Percentiles rank a stretch among this genome's conserved stretches.
phyloP scores from a whole-genome alignment of 2,888 invertebrate species.

The Conchocele bisecta region DNA sequence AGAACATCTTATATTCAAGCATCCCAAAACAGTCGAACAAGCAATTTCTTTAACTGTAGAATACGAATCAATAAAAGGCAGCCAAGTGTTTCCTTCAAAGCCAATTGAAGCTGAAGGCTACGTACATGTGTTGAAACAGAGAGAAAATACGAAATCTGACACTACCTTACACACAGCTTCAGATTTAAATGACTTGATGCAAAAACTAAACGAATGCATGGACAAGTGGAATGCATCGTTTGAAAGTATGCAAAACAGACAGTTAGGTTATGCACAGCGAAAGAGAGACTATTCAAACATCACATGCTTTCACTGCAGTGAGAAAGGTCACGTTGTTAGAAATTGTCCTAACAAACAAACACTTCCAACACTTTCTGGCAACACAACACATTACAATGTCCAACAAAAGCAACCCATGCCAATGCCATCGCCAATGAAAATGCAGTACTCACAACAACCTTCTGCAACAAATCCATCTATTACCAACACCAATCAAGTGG shows the following conservation, averaged over 20 bases:
- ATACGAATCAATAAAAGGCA: slow-evolving; percentile 5
- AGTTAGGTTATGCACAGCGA: no score
- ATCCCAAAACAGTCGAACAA: slow-evolving; percentile 4
- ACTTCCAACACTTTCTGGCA: no score
- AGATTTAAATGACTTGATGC: slow-evolving; percentile 1
- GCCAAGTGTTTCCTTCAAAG: background rate
- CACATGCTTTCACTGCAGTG: background rate
- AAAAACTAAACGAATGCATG: background rate
- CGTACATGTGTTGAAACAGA: background rate
- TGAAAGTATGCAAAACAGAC: background rate
- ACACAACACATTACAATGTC: no score
- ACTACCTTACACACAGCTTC: background rate
- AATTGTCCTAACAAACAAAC: background rate
- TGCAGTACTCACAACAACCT: no score
- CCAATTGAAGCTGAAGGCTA: background rate
- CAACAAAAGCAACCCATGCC: no score
- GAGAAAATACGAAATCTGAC: background rate
- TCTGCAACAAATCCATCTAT: no score
- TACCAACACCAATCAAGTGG: no score
- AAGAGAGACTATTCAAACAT: background rate
- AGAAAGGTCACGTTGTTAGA: slow-evolving; percentile 1
- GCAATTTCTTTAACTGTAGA: slow-evolving; percentile 1
- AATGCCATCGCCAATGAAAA: no score
- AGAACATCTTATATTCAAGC: background rate
- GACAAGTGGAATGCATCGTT: background rate